Conservation (phyloP, 2,888 invertebrate genomes). For the Nasonovia ribisnigri region DNA sequence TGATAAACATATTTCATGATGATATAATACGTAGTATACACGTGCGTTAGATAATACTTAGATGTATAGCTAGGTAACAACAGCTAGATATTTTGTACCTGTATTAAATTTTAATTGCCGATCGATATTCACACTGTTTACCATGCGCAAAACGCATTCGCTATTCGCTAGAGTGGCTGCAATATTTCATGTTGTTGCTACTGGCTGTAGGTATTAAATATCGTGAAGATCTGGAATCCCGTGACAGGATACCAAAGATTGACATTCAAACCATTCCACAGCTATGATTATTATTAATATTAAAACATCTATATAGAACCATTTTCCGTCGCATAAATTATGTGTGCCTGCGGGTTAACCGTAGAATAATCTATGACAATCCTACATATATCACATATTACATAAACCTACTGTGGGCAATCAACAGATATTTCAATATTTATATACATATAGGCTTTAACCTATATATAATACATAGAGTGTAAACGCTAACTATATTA, state of each 20-base stretch:
- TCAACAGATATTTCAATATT: no score
- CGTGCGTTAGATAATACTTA: neutral
- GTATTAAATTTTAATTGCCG: neutral
- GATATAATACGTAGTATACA: neutral
- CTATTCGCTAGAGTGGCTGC: neutral
- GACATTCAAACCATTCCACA: neutral
- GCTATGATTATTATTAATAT: neutral
- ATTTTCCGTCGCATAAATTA: neutral
- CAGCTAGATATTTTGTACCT: neutral
- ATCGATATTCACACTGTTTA: neutral
- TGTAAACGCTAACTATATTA: neutral
- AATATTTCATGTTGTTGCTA: neutral
- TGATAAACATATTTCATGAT: neutral
- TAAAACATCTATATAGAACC: neutral
- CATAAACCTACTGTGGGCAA: no score
- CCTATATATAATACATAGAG: neutral
- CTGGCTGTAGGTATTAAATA: neutral
- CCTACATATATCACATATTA: neutral
- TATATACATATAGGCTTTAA: no score
- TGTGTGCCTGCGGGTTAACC: neutral
- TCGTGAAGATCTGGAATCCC: neutral
- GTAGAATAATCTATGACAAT: neutral
- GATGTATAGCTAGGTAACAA: neutral
- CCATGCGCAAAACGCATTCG: neutral
- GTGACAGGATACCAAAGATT: neutral